Evolutionary conservation across 1,140 invertebrate species (phyloP), one percentile per base, ranked within the genome.

Genomic region (Drosophila nigrodunni): DNA sequence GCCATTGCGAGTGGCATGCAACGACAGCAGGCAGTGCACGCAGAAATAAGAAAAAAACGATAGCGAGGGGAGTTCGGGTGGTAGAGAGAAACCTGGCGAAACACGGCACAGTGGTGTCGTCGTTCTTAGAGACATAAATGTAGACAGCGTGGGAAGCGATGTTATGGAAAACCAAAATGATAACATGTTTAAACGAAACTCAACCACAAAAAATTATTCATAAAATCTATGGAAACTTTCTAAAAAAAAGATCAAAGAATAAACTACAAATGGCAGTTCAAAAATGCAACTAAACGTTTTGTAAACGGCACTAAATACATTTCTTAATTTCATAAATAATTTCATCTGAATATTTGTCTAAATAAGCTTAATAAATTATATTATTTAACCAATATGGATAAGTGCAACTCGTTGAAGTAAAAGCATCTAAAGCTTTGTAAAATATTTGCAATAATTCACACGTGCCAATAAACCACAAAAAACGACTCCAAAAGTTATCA

Each of bases 1-100:
- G 85, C 78, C 78, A 77, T 86, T 74, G 73, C 80, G 82, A 88
- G 82, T 88, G 83, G 69, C 77, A 80, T 85, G 81, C 81, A 83
- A 77, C 81, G 65, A 52, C 77, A 62, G 52, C 71, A 85, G 71
- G 81, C 81, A 64, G 61, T 61, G 65, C 65, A 61, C 54, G 74
- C 66, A 57, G 67, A 55, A 30, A 30, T 10, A 30, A 57, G 67
- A 55, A 30, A 30, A 11, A 30, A 30, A 3, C 0, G 35, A 47
- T 9, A 41, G 25, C 25, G 39, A 25, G 30, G 43, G 30, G 25
- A 25, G 15, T 13, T 21, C 34, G 57, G 47, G 18, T 44, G 15
- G 46, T 47, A 13, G 50, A 49, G 58, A 25, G 60, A 15, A 49
- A 49, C 13, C 52, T 58, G 9, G 70, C 46, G 15, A 37, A 72